phyloP scores from a whole-genome alignment of 1,140 invertebrate genomes.

The Neuroterus valhalla region DNA sequence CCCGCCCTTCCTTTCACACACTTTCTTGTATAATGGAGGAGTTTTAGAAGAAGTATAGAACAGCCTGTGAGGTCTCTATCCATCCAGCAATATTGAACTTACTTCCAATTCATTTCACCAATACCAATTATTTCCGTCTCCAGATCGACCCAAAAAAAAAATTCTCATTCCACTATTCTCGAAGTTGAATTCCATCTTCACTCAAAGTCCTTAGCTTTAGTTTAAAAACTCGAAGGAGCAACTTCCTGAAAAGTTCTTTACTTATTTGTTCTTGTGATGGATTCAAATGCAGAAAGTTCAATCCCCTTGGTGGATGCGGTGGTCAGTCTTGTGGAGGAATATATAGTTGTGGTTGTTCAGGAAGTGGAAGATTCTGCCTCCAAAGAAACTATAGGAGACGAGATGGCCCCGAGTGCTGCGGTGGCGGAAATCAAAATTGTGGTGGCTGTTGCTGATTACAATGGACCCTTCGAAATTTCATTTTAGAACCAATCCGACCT shows the following conservation, averaged over 20 bases:
- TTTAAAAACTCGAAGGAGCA: not conserved
- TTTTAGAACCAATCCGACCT: no score
- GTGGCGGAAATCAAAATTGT: conserved; percentile 41
- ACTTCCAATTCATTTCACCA: no score
- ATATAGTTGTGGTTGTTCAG: conserved; percentile 45
- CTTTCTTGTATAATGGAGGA: no score
- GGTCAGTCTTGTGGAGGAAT: conserved; percentile 52
- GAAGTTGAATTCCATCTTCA: not conserved
- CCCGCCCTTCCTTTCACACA: no score
- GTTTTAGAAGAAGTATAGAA: no score
- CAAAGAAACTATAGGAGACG: conserved; percentile 48
- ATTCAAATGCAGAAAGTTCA: conserved; percentile 40
- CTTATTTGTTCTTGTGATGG: conserved; percentile 28
- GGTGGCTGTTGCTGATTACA: conserved; percentile 33
- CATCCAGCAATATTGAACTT: no score
- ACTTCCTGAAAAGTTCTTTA: not conserved
- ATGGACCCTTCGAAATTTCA: no score
- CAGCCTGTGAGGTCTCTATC: no score
- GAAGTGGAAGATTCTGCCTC: conserved; percentile 46
- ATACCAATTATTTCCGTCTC: no score
- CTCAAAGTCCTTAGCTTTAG: not conserved
- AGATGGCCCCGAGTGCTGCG: conserved; percentile 44
- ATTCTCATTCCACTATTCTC: no score
- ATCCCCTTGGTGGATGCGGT: conserved; percentile 44
- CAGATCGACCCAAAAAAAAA: no score